phyloP scores from a whole-genome alignment of 2,888 invertebrate genomes.

The Sesia apiformis region DNA sequence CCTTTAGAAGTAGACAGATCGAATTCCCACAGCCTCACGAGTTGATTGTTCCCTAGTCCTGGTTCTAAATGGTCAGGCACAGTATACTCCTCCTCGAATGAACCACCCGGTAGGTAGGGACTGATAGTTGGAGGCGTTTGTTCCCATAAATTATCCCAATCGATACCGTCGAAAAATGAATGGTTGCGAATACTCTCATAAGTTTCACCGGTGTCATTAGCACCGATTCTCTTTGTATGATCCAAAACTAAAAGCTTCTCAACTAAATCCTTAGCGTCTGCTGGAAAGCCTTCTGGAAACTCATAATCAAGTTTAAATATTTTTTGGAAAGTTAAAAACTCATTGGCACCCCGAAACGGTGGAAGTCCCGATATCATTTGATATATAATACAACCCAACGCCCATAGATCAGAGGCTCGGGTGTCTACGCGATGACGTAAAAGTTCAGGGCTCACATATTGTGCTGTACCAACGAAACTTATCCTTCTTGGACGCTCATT shows the following conservation, averaged over 20 bases:
- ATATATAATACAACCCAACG: slow-evolving; percentile 95
- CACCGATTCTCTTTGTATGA: slow-evolving; percentile 87
- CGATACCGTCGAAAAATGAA: slow-evolving; percentile 87
- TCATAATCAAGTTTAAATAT: slow-evolving; percentile 92
- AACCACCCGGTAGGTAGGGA: slow-evolving; percentile 84
- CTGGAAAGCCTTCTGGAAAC: slow-evolving; percentile 93
- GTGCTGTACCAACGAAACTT: slow-evolving; percentile 98
- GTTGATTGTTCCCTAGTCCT: slow-evolving; percentile 88
- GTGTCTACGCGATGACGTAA: slow-evolving; percentile 85
- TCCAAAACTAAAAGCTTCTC: slow-evolving; percentile 88
- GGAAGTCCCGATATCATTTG: slow-evolving; percentile 96
- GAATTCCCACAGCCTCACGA: slow-evolving; percentile 83
- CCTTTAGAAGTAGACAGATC: slow-evolving; percentile 75
- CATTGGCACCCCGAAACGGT: slow-evolving; percentile 93
- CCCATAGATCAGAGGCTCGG: slow-evolving; percentile 95
- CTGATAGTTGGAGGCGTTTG: slow-evolving; percentile 88
- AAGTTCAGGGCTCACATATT: slow-evolving; percentile 98
- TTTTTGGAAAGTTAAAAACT: slow-evolving; percentile 97
- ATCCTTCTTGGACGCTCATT: slow-evolving; percentile 77
- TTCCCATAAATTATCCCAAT: slow-evolving; percentile 86
- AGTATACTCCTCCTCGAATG: slow-evolving; percentile 80
- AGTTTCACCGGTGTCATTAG: slow-evolving; percentile 78
- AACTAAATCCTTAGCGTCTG: slow-evolving; percentile 90
- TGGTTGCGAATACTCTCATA: slow-evolving; percentile 91
- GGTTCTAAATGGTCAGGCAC: slow-evolving; percentile 88